Conservation (phyloP, 2,113 vertebrate genomes). For the Morphnarchus princeps region DNA sequence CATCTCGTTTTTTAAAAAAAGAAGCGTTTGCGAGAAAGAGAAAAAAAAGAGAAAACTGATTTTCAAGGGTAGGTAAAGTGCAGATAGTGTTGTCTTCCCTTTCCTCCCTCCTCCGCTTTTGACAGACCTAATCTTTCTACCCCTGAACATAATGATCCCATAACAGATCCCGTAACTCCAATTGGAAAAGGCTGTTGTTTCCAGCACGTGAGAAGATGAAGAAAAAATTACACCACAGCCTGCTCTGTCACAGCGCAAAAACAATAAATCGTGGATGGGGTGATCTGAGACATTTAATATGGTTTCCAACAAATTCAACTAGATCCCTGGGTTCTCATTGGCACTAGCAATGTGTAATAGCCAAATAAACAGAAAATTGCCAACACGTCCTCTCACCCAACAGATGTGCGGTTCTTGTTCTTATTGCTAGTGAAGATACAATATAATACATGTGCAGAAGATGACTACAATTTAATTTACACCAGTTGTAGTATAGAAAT, state of each 20-base stretch:
- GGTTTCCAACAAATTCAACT: background rate
- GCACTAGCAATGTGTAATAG: background rate
- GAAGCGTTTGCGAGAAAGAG: background rate
- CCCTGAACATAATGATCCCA: background rate
- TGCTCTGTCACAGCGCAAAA: background rate
- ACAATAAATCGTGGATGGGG: background rate
- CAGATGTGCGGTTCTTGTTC: background rate
- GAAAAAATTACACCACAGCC: background rate
- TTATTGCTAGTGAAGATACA: background rate
- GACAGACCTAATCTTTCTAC: background rate
- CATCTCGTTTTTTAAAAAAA: background rate
- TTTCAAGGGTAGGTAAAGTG: background rate
- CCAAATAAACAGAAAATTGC: background rate
- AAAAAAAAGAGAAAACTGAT: background rate
- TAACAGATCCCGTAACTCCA: background rate
- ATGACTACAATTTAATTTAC: constrained; percentile 34
- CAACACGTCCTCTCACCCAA: constrained; percentile 9
- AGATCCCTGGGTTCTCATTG: background rate
- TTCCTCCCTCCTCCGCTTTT: background rate
- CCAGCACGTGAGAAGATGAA: background rate
- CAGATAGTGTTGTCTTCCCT: background rate
- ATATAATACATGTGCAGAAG: background rate
- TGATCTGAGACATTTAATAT: background rate
- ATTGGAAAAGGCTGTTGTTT: background rate
- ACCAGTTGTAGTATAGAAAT: constrained; percentile 38